A percentile compares a stretch with the other conserved stretches of the same genome.
These are phyloP conservation scores for Uloborus diversus DNA, from an alignment of 1,140 invertebrate genomes.

Conservation along the genomic window DNA sequence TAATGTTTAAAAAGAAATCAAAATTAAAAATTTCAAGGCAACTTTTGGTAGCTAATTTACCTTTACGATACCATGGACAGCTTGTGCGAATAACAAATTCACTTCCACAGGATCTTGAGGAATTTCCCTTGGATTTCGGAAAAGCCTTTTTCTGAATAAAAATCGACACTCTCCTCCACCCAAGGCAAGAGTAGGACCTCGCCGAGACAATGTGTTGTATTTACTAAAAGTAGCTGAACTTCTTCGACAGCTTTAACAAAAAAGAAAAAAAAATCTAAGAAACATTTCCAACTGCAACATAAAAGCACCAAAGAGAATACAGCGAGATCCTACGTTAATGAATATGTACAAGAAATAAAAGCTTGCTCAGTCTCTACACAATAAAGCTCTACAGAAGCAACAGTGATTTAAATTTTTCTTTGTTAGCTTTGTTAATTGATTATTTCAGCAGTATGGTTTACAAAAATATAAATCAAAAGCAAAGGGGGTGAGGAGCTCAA, in stretches of 20 bases:
- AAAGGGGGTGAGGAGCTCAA: no score
- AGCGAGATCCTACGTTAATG: not conserved
- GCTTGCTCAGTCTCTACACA: no score
- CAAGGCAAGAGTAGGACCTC: constrained; percentile 66
- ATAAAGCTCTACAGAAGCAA: no score
- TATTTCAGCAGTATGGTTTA: not conserved
- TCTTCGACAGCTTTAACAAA: constrained; percentile 57
- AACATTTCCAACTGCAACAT: not conserved
- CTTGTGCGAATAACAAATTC: constrained; percentile 93
- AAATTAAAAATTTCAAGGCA: no score
- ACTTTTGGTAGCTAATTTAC: no score
- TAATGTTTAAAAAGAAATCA: no score
- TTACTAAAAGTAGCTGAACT: constrained; percentile 64
- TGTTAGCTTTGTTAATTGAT: no score
- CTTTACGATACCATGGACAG: constrained; percentile 93
- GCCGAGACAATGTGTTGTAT: constrained; percentile 66
- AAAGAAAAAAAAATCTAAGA: not conserved
- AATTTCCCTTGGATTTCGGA: constrained; percentile 85
- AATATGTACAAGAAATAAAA: not conserved
- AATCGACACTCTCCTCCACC: constrained; percentile 90
- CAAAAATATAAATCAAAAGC: no score
- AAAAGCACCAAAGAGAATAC: not conserved
- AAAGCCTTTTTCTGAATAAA: constrained; percentile 90
- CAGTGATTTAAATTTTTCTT: not conserved
- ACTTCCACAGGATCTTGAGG: constrained; percentile 97